These are phyloP conservation scores for Meteorus sp. DNA, from an alignment of 1,140 invertebrate species.

Conservation along the genomic window DNA sequence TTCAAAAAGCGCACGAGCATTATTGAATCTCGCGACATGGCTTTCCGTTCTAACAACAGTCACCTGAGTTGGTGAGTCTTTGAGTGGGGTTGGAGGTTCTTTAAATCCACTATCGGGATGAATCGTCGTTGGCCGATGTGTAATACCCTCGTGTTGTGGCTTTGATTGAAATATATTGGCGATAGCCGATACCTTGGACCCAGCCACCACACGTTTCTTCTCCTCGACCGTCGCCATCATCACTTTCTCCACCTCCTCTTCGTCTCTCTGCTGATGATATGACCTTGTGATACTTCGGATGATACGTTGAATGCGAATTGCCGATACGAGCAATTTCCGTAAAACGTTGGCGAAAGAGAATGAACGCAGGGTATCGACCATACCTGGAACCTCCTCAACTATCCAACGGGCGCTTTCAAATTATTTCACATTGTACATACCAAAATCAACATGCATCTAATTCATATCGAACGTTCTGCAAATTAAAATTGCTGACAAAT, in stretches of 20 bases:
- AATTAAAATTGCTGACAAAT: background rate
- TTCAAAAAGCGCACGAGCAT: conserved; percentile 89
- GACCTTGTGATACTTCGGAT: conserved; percentile 16
- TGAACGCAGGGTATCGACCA: conserved; percentile 26
- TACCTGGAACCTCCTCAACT: conserved; percentile 27
- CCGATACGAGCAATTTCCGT: conserved; percentile 23
- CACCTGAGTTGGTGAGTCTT: conserved; percentile 62
- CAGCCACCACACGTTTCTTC: conserved; percentile 65
- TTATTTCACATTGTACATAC: background rate
- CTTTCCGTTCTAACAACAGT: conserved; percentile 85
- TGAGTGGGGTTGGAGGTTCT: conserved; percentile 48
- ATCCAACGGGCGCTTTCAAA: conserved; percentile 9
- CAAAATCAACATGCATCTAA: background rate
- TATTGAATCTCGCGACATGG: conserved; percentile 88
- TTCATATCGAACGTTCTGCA: background rate
- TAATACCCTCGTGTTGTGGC: conserved; percentile 43
- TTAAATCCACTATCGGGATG: conserved; percentile 47
- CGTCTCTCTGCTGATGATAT: conserved; percentile 18
- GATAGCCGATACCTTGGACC: conserved; percentile 87
- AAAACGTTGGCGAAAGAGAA: conserved; percentile 21
- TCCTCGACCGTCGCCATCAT: conserved; percentile 68
- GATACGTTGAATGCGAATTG: conserved; percentile 15
- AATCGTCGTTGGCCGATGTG: conserved; percentile 35
- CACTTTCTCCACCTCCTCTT: conserved; percentile 7
- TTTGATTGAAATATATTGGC: conserved; percentile 84